These are phyloP conservation scores for Deroplatys truncata DNA, from an alignment of 2,888 invertebrate species.

Conservation along the genomic window DNA sequence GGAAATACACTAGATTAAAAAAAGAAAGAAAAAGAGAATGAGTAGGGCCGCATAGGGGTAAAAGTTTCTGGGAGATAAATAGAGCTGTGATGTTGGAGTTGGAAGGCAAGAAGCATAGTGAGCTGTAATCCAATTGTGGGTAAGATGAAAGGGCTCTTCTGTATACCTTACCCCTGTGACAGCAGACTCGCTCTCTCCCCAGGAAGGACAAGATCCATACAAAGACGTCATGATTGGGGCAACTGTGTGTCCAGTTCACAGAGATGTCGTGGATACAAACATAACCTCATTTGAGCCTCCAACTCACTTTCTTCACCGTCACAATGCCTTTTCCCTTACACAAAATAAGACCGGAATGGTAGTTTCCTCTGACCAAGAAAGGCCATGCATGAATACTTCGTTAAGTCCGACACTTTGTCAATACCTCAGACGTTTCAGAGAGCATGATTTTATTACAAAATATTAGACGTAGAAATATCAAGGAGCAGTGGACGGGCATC, in stretches of 20 bases:
- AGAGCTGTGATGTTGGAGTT: background rate
- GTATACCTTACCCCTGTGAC: background rate
- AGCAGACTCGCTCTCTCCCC: background rate
- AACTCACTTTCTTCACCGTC: background rate
- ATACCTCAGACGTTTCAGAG: background rate
- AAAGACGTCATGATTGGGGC: slow-evolving; percentile 1
- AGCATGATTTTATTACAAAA: background rate
- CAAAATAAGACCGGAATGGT: background rate
- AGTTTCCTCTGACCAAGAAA: background rate
- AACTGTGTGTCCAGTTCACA: background rate
- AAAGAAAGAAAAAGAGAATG: background rate
- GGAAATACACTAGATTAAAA: background rate
- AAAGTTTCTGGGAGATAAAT: background rate
- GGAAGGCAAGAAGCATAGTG: background rate
- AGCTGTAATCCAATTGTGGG: slow-evolving; percentile 2
- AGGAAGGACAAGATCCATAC: background rate
- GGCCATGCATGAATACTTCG: background rate
- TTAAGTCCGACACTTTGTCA: background rate
- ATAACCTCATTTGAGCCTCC: background rate
- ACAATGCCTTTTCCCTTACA: background rate
- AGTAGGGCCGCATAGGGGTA: background rate
- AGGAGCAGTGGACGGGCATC: background rate
- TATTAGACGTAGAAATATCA: background rate
- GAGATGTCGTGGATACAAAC: background rate
- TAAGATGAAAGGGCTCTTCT: background rate